These are phyloP conservation scores for Eupristina koningsbergeri DNA, from an alignment of 1,140 invertebrate genomes.

Conservation along the genomic window DNA sequence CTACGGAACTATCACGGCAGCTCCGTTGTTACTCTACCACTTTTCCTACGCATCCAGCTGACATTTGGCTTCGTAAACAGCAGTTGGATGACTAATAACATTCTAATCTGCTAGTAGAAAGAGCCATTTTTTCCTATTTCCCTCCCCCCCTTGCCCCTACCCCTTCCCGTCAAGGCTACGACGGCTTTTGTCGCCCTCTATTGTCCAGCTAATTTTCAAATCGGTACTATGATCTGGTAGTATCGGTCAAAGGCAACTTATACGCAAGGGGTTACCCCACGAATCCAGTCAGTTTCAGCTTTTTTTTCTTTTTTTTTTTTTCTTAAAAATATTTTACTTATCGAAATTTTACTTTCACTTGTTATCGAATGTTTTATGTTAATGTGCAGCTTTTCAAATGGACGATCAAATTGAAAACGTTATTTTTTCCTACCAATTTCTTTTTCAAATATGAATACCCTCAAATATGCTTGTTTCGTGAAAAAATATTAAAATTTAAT, in stretches of 20 bases:
- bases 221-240: neutral
- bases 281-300: neutral
- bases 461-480: no score
- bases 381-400: no score
- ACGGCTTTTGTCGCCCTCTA: conserved; percentile 21
- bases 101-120: conserved; percentile 57
- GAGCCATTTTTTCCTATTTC: conserved; percentile 60
- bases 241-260: neutral
- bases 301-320: no score
- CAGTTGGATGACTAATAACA: conserved; percentile 65
- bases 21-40: conserved; percentile 30
- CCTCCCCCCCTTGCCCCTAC: neutral
- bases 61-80: conserved; percentile 63
- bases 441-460: no score
- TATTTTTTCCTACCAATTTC: no score
- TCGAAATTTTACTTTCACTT: no score
- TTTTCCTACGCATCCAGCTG: conserved; percentile 58
- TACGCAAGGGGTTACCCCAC: no score
- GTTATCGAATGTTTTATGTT: no score
- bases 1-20: conserved; percentile 53
- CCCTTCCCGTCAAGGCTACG: no score
- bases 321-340: no score
- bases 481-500: no score
- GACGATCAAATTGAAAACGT: no score
- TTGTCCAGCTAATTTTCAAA: conserved; percentile 1